These are phyloP conservation scores for Trisateles emortualis DNA, from an alignment of 2,888 invertebrate species.

Conservation along the genomic window DNA sequence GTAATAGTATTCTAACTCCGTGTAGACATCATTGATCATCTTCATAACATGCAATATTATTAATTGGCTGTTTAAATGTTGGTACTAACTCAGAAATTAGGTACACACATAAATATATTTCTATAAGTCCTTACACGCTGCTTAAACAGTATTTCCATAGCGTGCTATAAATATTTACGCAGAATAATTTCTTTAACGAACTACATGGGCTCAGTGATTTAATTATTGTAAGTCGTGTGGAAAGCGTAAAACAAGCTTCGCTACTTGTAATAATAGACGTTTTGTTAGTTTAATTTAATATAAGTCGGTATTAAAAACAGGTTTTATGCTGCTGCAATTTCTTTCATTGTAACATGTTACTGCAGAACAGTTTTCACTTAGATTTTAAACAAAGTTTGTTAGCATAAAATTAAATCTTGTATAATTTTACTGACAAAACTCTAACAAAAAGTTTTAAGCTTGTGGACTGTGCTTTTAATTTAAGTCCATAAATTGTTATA, in stretches of 20 bases:
- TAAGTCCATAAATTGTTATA: background rate
- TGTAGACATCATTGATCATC: background rate
- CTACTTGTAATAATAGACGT: background rate
- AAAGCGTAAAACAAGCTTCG: background rate
- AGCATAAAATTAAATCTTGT: slow-evolving; percentile 5
- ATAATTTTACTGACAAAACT: slow-evolving; percentile 17
- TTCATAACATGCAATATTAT: background rate
- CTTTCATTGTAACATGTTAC: background rate
- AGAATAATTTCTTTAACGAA: slow-evolving; percentile 5
- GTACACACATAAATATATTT: background rate
- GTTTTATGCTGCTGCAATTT: slow-evolving; percentile 22
- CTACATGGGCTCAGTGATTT: slow-evolving; percentile 2
- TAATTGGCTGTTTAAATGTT: too few species aligned
- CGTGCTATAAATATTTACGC: slow-evolving; percentile 7
- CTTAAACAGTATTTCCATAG: background rate
- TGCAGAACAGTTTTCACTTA: slow-evolving; percentile 21
- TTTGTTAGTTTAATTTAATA: background rate
- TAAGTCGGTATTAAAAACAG: background rate
- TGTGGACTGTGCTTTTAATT: background rate
- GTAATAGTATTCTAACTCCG: slow-evolving; percentile 2
- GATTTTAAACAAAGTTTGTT: slow-evolving; percentile 30
- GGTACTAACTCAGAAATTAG: background rate
- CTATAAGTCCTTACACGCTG: background rate
- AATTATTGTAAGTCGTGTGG: slow-evolving; percentile 7
- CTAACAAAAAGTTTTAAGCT: background rate